Conservation (phyloP, 1,140 invertebrate genomes). For the Zelostemma sp. region DNA sequence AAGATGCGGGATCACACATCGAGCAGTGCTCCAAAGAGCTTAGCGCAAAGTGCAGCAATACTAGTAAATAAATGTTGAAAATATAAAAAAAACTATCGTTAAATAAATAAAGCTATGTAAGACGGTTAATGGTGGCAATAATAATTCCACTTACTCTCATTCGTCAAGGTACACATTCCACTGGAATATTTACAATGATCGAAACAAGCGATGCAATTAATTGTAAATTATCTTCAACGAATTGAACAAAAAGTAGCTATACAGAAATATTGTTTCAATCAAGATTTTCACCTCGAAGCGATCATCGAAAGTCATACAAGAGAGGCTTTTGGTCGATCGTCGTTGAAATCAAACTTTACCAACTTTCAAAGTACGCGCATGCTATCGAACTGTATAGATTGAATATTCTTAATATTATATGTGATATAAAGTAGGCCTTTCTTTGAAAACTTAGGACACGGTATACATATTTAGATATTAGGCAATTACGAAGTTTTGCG, state of each 20-base stretch:
- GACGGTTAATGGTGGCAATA: constrained; percentile 10
- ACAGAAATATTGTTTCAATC: constrained; percentile 5
- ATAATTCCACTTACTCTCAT: neutral
- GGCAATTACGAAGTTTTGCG: constrained; percentile 33
- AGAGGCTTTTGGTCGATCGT: neutral
- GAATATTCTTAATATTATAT: constrained; percentile 58
- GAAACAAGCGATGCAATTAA: constrained; percentile 12
- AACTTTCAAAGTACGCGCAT: constrained; percentile 12
- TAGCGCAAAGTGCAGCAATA: constrained; percentile 64
- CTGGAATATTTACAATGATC: constrained; percentile 5
- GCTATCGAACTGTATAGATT: constrained; percentile 49
- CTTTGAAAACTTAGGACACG: constrained; percentile 48
- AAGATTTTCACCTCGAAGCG: neutral
- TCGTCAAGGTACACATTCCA: constrained; percentile 7
- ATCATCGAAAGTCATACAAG: neutral
- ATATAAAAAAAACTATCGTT: constrained; percentile 15
- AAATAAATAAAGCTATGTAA: neutral
- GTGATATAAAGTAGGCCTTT: constrained; percentile 64
- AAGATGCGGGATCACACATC: constrained; percentile 27
- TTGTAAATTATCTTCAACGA: constrained; percentile 14
- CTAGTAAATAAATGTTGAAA: constrained; percentile 56
- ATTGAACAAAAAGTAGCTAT: neutral
- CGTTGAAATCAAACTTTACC: neutral
- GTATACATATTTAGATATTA: constrained; percentile 36
- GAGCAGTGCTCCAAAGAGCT: constrained; percentile 54